Percentiles rank a stretch among this genome's conserved stretches.
These are phyloP conservation scores for Tyrophagus putrescentiae DNA, from an alignment of 1,140 invertebrate species.

Conservation along the genomic window DNA sequence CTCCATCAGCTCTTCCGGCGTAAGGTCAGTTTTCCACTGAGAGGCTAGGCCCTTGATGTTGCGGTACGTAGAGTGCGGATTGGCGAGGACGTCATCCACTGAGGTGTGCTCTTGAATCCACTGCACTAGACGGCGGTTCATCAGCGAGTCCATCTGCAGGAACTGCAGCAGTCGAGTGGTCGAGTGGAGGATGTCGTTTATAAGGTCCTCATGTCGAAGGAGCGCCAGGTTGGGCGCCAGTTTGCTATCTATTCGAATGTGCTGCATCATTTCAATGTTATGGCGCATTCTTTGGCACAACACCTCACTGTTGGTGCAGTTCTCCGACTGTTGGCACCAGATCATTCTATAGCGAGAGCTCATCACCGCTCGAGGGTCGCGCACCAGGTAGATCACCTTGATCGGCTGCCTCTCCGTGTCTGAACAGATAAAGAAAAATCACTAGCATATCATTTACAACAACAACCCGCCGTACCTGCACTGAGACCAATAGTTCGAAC, in stretches of 20 bases:
- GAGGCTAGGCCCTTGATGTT: constrained; percentile 23
- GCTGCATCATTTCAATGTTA: constrained; percentile 19
- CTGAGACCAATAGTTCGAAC: neutral
- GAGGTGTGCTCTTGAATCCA: constrained; percentile 24
- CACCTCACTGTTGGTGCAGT: constrained; percentile 21
- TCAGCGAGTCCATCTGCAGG: constrained; percentile 18
- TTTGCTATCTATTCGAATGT: constrained; percentile 17
- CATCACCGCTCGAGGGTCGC: constrained; percentile 27
- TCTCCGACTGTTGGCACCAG: constrained; percentile 24
- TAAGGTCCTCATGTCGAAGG: constrained; percentile 25
- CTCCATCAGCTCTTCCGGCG: constrained; percentile 18
- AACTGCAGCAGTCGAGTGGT: constrained; percentile 24
- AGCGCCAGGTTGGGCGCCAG: constrained; percentile 13
- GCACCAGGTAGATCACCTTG: constrained; percentile 25
- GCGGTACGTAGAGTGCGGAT: constrained; percentile 25
- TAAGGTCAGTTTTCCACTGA: constrained; percentile 22
- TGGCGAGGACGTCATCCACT: constrained; percentile 8
- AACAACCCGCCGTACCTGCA: neutral
- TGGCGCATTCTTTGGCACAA: constrained; percentile 17
- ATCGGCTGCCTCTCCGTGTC: neutral
- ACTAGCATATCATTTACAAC: neutral
- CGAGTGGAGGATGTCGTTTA: constrained; percentile 20
- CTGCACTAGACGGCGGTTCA: constrained; percentile 20
- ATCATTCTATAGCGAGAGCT: constrained; percentile 23
- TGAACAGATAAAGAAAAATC: neutral